Conservation (phyloP, 1,140 invertebrate species). For the Charaxes varanes region DNA sequence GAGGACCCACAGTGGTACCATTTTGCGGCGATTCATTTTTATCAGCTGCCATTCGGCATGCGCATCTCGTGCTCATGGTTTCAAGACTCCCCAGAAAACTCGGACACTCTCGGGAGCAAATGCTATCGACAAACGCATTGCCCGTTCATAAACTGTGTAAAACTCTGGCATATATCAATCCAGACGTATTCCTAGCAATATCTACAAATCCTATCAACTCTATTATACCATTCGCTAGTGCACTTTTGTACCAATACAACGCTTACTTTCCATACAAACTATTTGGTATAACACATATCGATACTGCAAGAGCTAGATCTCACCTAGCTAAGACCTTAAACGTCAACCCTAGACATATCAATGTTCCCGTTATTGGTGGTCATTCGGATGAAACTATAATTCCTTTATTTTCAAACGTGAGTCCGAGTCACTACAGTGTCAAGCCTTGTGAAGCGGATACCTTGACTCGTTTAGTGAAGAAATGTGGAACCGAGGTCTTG, state of each 20-base stretch:
- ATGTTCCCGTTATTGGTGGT: slow-evolving; percentile 39
- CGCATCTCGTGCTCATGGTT: slow-evolving; percentile 38
- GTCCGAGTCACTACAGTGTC: slow-evolving; percentile 22
- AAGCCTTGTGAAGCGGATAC: slow-evolving; percentile 30
- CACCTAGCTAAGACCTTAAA: slow-evolving; percentile 28
- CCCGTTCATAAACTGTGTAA: slow-evolving; percentile 31
- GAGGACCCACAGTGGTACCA: slow-evolving; percentile 23
- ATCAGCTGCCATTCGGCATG: slow-evolving; percentile 21
- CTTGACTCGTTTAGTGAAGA: slow-evolving; percentile 37
- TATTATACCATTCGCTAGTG: slow-evolving; percentile 42
- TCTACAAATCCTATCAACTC: slow-evolving; percentile 46
- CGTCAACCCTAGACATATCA: slow-evolving; percentile 25
- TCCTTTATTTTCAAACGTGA: slow-evolving; percentile 44
- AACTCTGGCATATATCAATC: slow-evolving; percentile 29
- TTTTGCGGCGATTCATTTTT: slow-evolving; percentile 26
- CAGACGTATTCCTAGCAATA: slow-evolving; percentile 37
- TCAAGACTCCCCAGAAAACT: slow-evolving; percentile 25
- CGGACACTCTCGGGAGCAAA: slow-evolving; percentile 29
- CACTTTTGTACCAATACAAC: slow-evolving; percentile 33
- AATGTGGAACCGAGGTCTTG: slow-evolving; percentile 36
- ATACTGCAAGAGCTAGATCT: slow-evolving; percentile 29
- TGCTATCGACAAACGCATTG: slow-evolving; percentile 35
- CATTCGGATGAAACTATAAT: slow-evolving; percentile 45
- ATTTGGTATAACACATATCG: slow-evolving; percentile 44
- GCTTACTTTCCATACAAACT: slow-evolving; percentile 39